phyloP scores from a whole-genome alignment of 1,140 invertebrate species.

The Brevipalpus yothersi region DNA sequence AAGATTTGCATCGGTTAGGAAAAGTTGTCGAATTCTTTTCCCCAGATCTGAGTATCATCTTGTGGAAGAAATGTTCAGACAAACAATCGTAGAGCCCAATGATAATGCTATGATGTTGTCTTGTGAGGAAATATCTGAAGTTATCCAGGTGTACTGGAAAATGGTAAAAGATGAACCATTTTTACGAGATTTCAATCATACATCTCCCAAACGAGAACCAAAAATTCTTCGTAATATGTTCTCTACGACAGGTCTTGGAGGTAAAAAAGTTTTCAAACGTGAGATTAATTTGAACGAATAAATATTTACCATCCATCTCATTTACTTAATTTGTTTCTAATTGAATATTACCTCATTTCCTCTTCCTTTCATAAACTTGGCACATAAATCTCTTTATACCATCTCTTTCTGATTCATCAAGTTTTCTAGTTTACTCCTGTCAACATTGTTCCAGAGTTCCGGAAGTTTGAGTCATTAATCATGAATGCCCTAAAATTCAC shows the following conservation, averaged over 20 bases:
- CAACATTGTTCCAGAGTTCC: too few species aligned
- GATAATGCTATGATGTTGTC: constrained; percentile 39
- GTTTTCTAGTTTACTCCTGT: too few species aligned
- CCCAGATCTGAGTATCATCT: constrained; percentile 41
- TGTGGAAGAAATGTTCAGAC: constrained; percentile 35
- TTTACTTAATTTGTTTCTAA: too few species aligned
- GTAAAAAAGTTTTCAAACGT: not conserved
- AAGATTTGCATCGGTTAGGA: constrained; percentile 14
- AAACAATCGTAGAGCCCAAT: constrained; percentile 42
- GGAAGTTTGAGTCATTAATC: too few species aligned
- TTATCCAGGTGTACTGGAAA: constrained; percentile 42
- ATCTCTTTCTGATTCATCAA: too few species aligned
- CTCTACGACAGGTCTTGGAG: not conserved
- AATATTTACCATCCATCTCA: too few species aligned
- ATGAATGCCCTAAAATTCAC: too few species aligned
- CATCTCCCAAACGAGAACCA: not conserved
- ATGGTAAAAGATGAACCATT: constrained; percentile 7
- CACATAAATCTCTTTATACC: too few species aligned
- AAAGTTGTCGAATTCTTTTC: constrained; percentile 36
- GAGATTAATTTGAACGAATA: too few species aligned
- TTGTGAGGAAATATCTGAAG: constrained; percentile 45
- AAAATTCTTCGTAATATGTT: not conserved
- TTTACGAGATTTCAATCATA: constrained; percentile 8
- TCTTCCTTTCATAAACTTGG: too few species aligned
- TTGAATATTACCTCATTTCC: too few species aligned